A percentile compares a stretch with the other conserved stretches of the same genome.
These are phyloP conservation scores for Halocynthia aurantium DNA, from an alignment of 23 tunicate species.

Conservation along the genomic window DNA sequence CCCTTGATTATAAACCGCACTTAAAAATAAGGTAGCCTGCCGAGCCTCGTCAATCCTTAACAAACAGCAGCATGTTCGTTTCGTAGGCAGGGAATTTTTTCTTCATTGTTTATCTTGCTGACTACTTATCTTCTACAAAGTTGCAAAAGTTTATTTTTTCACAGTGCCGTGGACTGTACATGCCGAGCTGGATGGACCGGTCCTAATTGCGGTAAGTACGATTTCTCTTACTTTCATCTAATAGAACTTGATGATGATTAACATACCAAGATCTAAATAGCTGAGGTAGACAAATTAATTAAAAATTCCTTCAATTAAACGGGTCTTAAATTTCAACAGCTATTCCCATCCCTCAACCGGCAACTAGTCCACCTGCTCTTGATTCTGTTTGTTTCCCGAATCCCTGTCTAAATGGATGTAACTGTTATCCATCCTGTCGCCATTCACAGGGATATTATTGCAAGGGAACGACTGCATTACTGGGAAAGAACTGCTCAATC, in stretches of 20 bases:
- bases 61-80: background rate
- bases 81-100: background rate
- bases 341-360: too few relatives aligned
- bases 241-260: too few relatives aligned
- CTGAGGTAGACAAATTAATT: background rate
- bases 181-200: background rate
- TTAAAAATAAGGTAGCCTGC: background rate
- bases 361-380: too few relatives aligned
- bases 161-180: background rate
- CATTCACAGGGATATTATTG: conserved; percentile 2
- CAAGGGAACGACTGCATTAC: background rate
- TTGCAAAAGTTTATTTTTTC: background rate
- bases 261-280: background rate
- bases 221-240: background rate
- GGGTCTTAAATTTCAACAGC: background rate
- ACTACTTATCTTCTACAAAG: background rate
- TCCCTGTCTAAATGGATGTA: background rate
- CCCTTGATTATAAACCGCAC: too few relatives aligned
- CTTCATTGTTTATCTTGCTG: too few relatives aligned
- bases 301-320: background rate
- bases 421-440: background rate
- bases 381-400: background rate
- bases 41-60: background rate
- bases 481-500: conserved; percentile 2
- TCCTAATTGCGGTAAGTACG: background rate